These are phyloP conservation scores for Corticium candelabrum DNA, from an alignment of 37 sponge, comb jelly and placozoan genomes.

Conservation along the genomic window DNA sequence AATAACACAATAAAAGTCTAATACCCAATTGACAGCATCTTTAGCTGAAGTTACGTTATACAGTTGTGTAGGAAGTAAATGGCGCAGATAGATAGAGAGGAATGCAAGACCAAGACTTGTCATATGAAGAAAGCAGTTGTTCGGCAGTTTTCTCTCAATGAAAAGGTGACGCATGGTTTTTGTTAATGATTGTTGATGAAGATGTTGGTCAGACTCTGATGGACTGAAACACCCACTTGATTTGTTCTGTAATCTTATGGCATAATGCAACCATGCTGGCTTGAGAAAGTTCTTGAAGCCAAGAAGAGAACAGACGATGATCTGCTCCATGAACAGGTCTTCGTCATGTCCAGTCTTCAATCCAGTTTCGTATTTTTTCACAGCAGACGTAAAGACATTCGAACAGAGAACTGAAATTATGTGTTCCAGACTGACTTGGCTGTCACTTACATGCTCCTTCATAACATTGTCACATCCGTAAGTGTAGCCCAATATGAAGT, in stretches of 20 bases:
- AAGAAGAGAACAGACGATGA: background rate
- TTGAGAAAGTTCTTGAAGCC: background rate
- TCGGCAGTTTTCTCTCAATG: no score
- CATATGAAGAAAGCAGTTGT: background rate
- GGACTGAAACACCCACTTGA: background rate
- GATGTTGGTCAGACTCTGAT: background rate
- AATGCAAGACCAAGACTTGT: background rate
- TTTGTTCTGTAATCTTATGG: background rate
- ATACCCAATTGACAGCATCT: no score
- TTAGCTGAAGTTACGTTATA: no score
- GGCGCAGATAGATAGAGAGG: background rate
- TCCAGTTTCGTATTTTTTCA: background rate
- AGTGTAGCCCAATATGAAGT: background rate
- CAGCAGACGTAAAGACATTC: background rate
- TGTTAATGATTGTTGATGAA: background rate
- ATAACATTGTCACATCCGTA: background rate
- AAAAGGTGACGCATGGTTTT: no score
- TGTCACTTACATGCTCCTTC: background rate
- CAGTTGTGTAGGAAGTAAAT: background rate
- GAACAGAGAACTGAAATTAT: background rate
- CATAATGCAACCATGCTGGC: background rate
- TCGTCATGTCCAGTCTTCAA: background rate
- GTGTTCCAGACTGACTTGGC: background rate
- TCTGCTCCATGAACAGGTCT: background rate
- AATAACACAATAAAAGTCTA: no score